Conservation (phyloP, 2,113 vertebrate genomes). For the Verasper variegatus region DNA sequence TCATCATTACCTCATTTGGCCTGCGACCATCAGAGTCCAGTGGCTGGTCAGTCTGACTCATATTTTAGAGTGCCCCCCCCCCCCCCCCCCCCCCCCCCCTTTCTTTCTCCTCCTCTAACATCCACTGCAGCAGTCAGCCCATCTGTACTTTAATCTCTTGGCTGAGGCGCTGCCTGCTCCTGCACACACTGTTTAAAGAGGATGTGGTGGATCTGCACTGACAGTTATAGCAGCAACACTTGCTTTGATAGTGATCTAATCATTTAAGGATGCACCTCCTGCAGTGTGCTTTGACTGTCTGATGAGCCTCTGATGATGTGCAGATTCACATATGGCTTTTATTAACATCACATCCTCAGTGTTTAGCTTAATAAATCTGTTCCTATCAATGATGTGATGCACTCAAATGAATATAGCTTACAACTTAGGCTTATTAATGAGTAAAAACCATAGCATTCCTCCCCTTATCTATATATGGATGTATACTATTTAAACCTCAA, state of each 20-base stretch:
- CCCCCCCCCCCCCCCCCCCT: slow-evolving; percentile 12
- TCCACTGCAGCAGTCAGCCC: slow-evolving; percentile 36
- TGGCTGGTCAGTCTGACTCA: slow-evolving; percentile 26
- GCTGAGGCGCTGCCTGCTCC: slow-evolving; percentile 32
- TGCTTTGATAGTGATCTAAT: slow-evolving; percentile 11
- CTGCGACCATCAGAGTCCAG: neutral
- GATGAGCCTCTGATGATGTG: neutral
- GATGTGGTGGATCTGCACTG: slow-evolving; percentile 19
- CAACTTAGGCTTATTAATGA: neutral
- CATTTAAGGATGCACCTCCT: neutral
- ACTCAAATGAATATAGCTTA: neutral
- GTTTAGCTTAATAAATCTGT: neutral
- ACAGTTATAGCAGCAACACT: neutral
- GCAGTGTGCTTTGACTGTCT: neutral
- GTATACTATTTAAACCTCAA: neutral
- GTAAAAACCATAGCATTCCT: neutral
- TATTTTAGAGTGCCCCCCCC: slow-evolving; percentile 16
- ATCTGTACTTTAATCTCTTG: slow-evolving; percentile 23
- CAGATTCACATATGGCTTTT: neutral
- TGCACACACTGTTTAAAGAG: slow-evolving; percentile 1
- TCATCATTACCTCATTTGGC: slow-evolving; percentile 25
- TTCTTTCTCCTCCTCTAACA: neutral
- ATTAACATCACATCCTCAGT: neutral
- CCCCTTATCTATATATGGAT: neutral
- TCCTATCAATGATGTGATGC: neutral